Conservation (phyloP, 2,888 invertebrate species). For the Frankliniella fusca region DNA sequence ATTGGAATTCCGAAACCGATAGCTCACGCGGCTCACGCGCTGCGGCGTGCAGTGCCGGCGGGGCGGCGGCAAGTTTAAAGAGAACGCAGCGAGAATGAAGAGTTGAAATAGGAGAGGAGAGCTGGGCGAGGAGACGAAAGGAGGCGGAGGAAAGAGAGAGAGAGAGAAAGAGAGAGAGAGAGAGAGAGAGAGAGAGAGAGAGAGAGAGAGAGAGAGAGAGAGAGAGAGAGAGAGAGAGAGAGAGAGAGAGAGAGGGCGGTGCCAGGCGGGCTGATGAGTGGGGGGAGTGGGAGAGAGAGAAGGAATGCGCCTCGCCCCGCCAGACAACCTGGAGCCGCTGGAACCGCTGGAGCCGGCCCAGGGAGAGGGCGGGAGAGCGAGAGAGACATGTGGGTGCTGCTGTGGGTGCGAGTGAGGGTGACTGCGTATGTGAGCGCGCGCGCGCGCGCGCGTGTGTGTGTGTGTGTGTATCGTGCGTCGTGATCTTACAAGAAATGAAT, state of each 20-base stretch:
- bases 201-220: neutral
- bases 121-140: too few species aligned
- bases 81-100: neutral
- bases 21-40: neutral
- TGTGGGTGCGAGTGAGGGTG: neutral
- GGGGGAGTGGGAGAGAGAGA: neutral
- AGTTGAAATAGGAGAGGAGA: neutral
- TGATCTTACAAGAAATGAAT: constrained; percentile 24
- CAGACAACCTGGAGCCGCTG: neutral
- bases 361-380: neutral
- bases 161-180: neutral
- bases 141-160: neutral
- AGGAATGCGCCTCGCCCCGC: constrained; percentile 13
- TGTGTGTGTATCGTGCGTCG: constrained; percentile 15
- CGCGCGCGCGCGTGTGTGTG: neutral
- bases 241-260: neutral
- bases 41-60: neutral
- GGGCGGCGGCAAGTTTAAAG: neutral
- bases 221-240: neutral
- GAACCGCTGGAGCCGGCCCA: neutral
- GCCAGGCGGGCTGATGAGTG: neutral
- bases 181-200: neutral
- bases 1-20: constrained; percentile 21
- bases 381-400: neutral
- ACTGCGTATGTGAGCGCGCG: neutral